phyloP scores from a whole-genome alignment of 2,113 vertebrate genomes.

The Aspidoscelis tigris region DNA sequence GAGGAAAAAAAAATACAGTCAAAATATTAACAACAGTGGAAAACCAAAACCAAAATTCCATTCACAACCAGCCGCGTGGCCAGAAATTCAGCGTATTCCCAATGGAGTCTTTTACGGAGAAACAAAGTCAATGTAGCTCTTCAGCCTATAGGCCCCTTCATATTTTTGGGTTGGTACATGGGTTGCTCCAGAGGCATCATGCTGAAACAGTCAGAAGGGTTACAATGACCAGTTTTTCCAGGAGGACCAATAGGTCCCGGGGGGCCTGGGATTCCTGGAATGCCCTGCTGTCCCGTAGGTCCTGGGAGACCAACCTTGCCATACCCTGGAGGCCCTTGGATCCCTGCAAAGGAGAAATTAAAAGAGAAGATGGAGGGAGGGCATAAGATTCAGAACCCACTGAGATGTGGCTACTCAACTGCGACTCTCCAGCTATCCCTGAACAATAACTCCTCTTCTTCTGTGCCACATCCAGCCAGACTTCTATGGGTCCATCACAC shows the following conservation, averaged over 20 bases:
- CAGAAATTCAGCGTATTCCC: conserved; percentile 46
- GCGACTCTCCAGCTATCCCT: too few species aligned
- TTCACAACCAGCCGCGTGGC: conserved; percentile 58
- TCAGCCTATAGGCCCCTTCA: conserved; percentile 89
- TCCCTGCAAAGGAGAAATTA: conserved; percentile 72
- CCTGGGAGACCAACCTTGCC: conserved; percentile 92
- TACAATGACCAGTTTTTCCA: conserved; percentile 90
- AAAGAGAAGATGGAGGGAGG: neutral
- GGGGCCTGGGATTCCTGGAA: conserved; percentile 89
- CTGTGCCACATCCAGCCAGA: too few species aligned
- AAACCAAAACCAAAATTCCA: conserved; percentile 26
- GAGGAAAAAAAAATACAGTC: conserved; percentile 40
- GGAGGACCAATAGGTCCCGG: conserved; percentile 82
- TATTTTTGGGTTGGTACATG: conserved; percentile 86
- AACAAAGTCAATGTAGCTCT: neutral
- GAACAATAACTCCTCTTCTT: too few species aligned
- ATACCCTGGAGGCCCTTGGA: conserved; percentile 91
- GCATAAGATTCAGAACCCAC: too few species aligned
- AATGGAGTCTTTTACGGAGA: conserved; percentile 41
- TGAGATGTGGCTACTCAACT: too few species aligned
- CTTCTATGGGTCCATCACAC: too few species aligned
- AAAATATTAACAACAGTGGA: conserved; percentile 72
- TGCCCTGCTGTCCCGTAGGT: conserved; percentile 91
- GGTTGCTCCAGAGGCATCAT: conserved; percentile 84
- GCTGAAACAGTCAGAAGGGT: conserved; percentile 88